These are phyloP conservation scores for Heliconius eleuchia DNA, from an alignment of 1,140 invertebrate genomes.

Conservation along the genomic window DNA sequence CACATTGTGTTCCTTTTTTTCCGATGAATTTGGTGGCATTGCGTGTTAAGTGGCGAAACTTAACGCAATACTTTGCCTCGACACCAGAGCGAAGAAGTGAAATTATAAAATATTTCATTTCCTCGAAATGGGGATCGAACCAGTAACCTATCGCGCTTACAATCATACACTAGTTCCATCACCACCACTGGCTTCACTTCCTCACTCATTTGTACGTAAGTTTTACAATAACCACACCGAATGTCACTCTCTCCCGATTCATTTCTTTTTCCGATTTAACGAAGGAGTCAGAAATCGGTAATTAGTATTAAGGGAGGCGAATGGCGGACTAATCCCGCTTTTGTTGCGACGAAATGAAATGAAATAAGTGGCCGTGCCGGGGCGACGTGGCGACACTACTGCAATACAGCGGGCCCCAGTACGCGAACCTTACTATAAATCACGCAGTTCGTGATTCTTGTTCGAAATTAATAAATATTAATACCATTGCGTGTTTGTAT, in stretches of 20 bases:
- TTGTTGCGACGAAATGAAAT: constrained; percentile 55
- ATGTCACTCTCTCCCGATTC: constrained; percentile 24
- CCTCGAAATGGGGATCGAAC: too few species aligned
- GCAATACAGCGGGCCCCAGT: constrained; percentile 59
- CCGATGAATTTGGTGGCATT: too few species aligned
- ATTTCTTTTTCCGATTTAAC: constrained; percentile 27
- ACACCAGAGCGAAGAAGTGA: too few species aligned
- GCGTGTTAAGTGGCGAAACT: too few species aligned
- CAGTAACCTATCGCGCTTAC: too few species aligned
- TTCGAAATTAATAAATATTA: constrained; percentile 60
- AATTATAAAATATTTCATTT: too few species aligned
- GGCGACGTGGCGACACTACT: constrained; percentile 50
- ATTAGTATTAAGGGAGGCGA: constrained; percentile 51
- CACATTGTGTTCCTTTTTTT: too few species aligned
- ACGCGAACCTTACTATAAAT: constrained; percentile 58
- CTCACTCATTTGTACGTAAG: neutral
- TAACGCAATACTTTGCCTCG: too few species aligned
- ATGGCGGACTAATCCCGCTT: constrained; percentile 49
- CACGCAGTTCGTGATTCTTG: constrained; percentile 62
- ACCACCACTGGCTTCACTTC: too few species aligned
- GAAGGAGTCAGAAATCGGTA: constrained; percentile 53
- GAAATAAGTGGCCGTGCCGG: constrained; percentile 52
- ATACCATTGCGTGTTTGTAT: neutral
- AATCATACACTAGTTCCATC: too few species aligned
- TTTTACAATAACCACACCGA: constrained; percentile 14